These are phyloP conservation scores for Gallinago paraguaiae DNA, from an alignment of 2,113 vertebrate species.

Conservation along the genomic window DNA sequence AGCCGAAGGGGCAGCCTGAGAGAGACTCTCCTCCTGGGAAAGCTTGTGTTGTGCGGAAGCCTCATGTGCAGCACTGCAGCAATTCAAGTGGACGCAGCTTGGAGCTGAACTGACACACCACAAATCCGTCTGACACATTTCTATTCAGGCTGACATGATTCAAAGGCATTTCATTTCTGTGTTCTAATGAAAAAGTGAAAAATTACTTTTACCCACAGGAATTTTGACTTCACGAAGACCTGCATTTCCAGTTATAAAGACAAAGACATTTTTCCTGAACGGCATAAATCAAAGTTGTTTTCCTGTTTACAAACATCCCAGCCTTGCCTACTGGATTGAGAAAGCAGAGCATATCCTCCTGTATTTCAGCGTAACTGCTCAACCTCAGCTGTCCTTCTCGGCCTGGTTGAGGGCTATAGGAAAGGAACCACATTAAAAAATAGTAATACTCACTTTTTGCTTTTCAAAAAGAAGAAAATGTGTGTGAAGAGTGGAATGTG, in stretches of 20 bases:
- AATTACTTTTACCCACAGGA: constrained; percentile 2
- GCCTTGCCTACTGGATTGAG: not conserved
- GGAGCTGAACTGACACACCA: not conserved
- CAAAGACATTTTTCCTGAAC: not conserved
- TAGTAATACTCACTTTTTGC: not conserved
- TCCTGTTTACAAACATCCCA: not conserved
- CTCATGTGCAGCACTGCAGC: not conserved
- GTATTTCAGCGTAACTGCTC: not conserved
- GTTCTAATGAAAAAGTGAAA: constrained; percentile 55
- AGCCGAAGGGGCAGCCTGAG: not conserved
- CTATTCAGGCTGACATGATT: not conserved
- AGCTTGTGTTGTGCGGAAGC: not conserved
- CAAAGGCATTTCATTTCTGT: constrained; percentile 12
- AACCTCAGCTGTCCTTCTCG: not conserved
- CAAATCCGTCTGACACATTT: not conserved
- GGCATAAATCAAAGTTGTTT: constrained; percentile 34
- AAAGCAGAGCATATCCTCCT: not conserved
- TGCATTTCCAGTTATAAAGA: not conserved
- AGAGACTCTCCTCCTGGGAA: not conserved
- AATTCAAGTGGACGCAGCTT: not conserved
- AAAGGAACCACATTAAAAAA: not conserved
- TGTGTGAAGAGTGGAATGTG: not conserved
- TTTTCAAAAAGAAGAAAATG: not conserved
- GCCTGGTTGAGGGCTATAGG: not conserved
- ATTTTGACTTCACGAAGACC: not conserved